Evolutionary conservation across 2,113 vertebrate species (phyloP).

Genomic region (Bubalus kerabau): DNA sequence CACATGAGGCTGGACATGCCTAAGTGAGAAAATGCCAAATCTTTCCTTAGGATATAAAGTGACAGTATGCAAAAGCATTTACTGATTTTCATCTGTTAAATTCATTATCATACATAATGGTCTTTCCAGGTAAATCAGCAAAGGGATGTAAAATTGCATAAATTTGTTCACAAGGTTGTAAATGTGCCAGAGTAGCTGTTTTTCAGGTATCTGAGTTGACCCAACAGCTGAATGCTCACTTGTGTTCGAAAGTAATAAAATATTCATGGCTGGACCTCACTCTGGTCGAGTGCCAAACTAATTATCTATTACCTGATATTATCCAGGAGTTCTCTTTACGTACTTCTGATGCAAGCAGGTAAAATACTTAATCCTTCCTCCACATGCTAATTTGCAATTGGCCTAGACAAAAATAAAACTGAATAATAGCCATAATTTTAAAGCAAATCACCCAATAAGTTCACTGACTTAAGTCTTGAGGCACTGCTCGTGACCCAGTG

Average conservation of each 20-base stretch:
- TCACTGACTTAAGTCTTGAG: background rate
- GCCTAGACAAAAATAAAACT: background rate
- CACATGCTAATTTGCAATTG: constrained; percentile 1
- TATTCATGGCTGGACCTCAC: background rate
- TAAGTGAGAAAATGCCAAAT: constrained; percentile 51
- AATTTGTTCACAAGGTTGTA: constrained; percentile 20
- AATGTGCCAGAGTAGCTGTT: constrained; percentile 2
- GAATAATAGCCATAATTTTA: background rate
- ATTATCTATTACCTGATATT: background rate
- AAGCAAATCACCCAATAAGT: background rate
- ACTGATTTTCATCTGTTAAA: constrained; percentile 20
- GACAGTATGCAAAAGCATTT: constrained; percentile 37
- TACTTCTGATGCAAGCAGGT: background rate
- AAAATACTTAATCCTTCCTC: constrained; percentile 42
- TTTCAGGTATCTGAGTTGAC: constrained; percentile 23
- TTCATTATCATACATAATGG: constrained; percentile 48
- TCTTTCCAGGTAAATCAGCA: constrained; percentile 63
- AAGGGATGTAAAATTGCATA: background rate
- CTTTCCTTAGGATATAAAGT: constrained; percentile 14
- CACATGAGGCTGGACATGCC: constrained; percentile 32
- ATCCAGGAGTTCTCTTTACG: background rate
- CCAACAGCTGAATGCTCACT: background rate
- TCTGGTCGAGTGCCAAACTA: constrained; percentile 12
- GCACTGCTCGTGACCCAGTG: background rate
- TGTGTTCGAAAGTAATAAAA: background rate